Evolutionary conservation across 2,113 vertebrate species (phyloP), one percentile per base, ranked within the genome.

Genomic region (Numida meleagris): DNA sequence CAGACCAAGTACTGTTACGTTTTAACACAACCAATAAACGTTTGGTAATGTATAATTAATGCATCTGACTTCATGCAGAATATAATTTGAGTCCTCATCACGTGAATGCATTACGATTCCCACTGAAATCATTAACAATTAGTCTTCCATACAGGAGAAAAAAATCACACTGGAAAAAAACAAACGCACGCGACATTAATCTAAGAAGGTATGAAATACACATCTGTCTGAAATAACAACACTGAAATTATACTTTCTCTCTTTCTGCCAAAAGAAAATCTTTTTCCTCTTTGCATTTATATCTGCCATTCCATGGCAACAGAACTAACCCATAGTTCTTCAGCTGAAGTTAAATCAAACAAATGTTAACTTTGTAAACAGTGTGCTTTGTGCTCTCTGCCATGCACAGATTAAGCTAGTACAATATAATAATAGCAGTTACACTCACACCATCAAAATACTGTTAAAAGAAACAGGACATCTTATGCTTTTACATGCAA

Each of bases 331-430:
- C 78, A 29, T 14, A 50, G 27, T 31, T 89, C 71, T 65, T 82
- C 48, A 91, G 61, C 34, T 68, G 43, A 90, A 78, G 74, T 23
- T 61, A 61, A 46, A 92, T 71, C 45, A 81, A 91, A 92, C 42
- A 80, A 80, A 65, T 7, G 8, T 23, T 67, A 83, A 84, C 23
- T 76, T 45, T 53, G 63, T 68, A 85, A 84, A 86, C 70, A 68
- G 63, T 2, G 31, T 29, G 31, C 36, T 78, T 65, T 79, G 82
- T 57, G 71, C 36, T 91, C 45, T 86, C 71, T 94, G 75, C 14
- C 57, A 46, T 73, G 51, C 3, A 6, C 2, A 36, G 36, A 73
- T 65, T 68, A 85, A 19, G 15, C 79, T n/a, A 78, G 11, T 23
- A 33, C 6, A 61, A 27, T 61, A 73, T 4, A 1, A 0, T 5